Evolutionary conservation across 2,888 invertebrate genomes (phyloP), one percentile per base, ranked within the genome.

Genomic region (Nephrotoma guestfalica): DNA sequence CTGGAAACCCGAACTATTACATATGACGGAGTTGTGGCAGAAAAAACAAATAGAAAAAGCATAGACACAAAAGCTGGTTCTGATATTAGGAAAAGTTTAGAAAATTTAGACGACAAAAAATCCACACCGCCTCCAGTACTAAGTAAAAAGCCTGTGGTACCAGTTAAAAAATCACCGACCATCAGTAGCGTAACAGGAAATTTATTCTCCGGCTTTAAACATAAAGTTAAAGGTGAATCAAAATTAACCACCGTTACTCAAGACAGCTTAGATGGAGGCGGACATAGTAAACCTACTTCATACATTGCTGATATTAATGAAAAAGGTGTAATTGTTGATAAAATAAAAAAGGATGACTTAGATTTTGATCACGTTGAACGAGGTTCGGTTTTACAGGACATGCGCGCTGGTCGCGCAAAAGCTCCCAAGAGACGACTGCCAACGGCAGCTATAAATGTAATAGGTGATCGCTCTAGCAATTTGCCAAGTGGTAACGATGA

Each of bases 281-380:
- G 91, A 0, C 91, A 91, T 87, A 93, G 93, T 88, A 93, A 92
- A 89, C 88, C 87, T 13, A 87, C 87, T 11, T 88, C 88, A 6
- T 88, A 89, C 41, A 87, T 86, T 11, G 88, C 89, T 4, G 88
- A 89, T 83, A 90, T 89, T 83, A 87, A 57, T 85, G 89, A 89
- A 9, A 89, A 88, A 86, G 89, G 88, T 86, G 88, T 90, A 45
- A 89, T 89, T 2, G 88, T 87, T 6, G 89, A 89, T 83, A 88
- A 89, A 11, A 89, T 89, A 13, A 90, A 88, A 9, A 90, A 90
- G 87, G 91, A 92, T 85, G 91, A 91, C 88, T 71, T 86, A 7
- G 93, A 92, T 1, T 95, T 95, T 90, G 95, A 95, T 91, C 94
- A 94, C 88, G 93, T 95, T 18, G 95, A 95, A 90, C 92, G 95